Percentiles rank a stretch among this genome's conserved stretches.
Conservation (phyloP, 23 tunicate genomes). For the Pegea sp. region DNA sequence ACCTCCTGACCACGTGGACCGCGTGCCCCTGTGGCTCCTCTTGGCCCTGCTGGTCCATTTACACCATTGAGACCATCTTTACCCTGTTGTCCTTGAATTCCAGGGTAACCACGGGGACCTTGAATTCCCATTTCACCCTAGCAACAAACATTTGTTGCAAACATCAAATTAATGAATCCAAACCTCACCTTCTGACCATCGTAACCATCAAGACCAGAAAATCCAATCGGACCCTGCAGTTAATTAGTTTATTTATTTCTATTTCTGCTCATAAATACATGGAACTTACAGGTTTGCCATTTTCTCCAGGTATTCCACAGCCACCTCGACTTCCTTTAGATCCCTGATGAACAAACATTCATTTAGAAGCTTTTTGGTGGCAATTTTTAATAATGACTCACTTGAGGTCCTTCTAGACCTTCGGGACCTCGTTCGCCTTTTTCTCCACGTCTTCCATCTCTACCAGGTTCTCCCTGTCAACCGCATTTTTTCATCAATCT, state of each 20-base stretch:
- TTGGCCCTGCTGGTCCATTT: not conserved
- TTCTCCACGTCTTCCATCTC: constrained; percentile 21
- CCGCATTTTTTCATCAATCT: too few species aligned
- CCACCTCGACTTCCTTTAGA: too few species aligned
- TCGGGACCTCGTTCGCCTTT: constrained; percentile 45
- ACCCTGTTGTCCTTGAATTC: not conserved
- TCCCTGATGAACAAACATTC: too few species aligned
- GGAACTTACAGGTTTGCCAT: constrained; percentile 43
- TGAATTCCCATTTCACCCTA: not conserved
- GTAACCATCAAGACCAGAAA: not conserved
- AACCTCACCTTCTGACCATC: too few species aligned
- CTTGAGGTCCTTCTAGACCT: constrained; percentile 55
- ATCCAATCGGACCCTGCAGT: not conserved
- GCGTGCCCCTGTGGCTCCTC: not conserved
- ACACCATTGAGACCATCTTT: not conserved
- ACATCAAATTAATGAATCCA: too few species aligned
- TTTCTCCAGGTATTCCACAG: constrained; percentile 80
- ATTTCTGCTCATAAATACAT: too few species aligned
- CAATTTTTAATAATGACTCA: too few species aligned
- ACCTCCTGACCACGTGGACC: not conserved
- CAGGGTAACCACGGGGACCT: not conserved
- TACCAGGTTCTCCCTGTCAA: constrained; percentile 39
- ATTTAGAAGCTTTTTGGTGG: too few species aligned
- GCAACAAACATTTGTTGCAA: too few species aligned
- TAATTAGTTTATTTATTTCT: not conserved